Base-by-base conservation (phyloP, 2,797 vertebrate genomes). In the Steatocranus sp. region DNA sequence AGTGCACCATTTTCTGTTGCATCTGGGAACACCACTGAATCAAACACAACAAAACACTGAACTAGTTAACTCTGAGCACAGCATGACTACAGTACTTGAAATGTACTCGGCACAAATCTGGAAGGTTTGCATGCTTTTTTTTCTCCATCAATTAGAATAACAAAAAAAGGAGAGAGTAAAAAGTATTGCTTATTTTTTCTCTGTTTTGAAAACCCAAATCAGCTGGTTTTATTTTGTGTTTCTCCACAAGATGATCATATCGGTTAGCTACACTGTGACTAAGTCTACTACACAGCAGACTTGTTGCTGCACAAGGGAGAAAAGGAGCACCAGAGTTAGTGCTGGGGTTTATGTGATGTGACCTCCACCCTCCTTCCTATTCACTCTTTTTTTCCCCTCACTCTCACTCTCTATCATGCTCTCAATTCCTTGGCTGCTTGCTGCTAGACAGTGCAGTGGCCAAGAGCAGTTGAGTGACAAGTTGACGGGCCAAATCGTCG, bases 131-230 rank as follows among this genome's bases (percentile, higher is more conserved):
- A 93, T 89, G 85, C 88, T 75, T 83, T 86, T 86, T 61, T 61
- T 36, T 5, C 58, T 75, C 78, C 73, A 85, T 86, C 68, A 50
- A 82, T 84, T 41, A 75, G 38, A 87, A 86, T 82, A 87, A 91
- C 34, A 80, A 63, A 84, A n/a, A 61, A 36, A 61, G 32, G 32
- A 61, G 32, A 36, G 32, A 81, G 27, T 86, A 75, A 83, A 50
- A 90, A 90, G 85, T 94, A 93, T 93, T 95, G 93, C 93, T 93
- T 86, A 70, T 73, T 91, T 86, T 36, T 79, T 79, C 23, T 88
- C 63, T 83, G 74, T 79, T 86, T 81, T 79, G 32, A 78, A 88
- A 90, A 87, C 73, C 88, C 83, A 88, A 88, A 86, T 90, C 27
- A 46, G 83, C 88, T 89, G 85, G 70, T 88, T 92, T 88, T 63